Percentiles rank a stretch among this genome's conserved stretches.
phyloP scores from a whole-genome alignment of 2,113 vertebrate species.

The Sitta europaea region DNA sequence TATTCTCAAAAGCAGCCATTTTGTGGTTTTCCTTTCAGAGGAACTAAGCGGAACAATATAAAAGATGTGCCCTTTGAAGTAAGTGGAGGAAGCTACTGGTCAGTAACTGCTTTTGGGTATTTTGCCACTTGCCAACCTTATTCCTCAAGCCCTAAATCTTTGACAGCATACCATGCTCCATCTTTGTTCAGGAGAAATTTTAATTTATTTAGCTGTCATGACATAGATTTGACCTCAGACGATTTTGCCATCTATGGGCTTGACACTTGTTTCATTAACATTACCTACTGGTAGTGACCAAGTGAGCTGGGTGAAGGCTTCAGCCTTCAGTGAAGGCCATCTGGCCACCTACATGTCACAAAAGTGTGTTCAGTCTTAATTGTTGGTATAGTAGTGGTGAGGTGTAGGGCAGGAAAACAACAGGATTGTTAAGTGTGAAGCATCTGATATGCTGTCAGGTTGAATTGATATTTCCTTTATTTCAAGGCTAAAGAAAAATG shows the following conservation, averaged over 20 bases:
- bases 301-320: not conserved
- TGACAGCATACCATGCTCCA: not conserved
- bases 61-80: not conserved
- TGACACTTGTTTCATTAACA: not conserved
- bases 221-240: not conserved
- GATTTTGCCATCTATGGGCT: not conserved
- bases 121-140: not conserved
- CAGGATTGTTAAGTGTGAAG: not conserved
- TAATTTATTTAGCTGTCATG: not conserved
- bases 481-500: not conserved
- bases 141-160: not conserved
- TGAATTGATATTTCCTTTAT: not conserved
- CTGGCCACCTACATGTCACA: not conserved
- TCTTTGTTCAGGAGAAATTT: not conserved
- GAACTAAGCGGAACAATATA: not conserved
- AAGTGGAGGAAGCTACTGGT: not conserved
- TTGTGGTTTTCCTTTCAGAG: conserved; percentile 29
- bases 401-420: not conserved
- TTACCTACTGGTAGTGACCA: accelerated
- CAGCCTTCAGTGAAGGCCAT: not conserved
- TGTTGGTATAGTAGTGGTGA: not conserved
- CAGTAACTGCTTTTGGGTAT: not conserved
- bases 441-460: not conserved
- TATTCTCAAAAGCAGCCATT: not conserved
- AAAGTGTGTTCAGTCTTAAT: not conserved